These are phyloP conservation scores for Enteromius thamalakanensis DNA, from an alignment of 2,797 vertebrate genomes.

Conservation along the genomic window DNA sequence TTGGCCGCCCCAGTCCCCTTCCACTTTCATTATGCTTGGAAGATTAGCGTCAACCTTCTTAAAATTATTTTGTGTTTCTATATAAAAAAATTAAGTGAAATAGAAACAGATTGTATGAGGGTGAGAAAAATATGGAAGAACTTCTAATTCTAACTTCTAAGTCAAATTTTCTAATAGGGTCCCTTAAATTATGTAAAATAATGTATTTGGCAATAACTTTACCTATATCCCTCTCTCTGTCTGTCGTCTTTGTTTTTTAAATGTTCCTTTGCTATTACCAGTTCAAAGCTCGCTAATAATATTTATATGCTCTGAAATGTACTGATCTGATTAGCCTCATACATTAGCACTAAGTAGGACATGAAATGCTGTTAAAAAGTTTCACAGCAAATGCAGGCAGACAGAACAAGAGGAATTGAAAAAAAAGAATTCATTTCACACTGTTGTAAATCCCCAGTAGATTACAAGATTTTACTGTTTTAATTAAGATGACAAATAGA, in stretches of 20 bases:
- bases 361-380: slow-evolving; percentile 35
- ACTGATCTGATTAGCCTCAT: slow-evolving; percentile 52
- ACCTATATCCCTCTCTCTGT: too few relatives aligned
- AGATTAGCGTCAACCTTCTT: not conserved
- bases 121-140: not conserved
- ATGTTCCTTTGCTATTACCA: not conserved
- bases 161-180: not conserved
- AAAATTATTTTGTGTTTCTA: not conserved
- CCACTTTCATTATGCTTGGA: not conserved
- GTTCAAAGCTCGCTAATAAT: slow-evolving; percentile 44
- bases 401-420: not conserved
- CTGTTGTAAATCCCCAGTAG: slow-evolving; percentile 68
- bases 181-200: not conserved
- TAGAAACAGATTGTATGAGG: not conserved
- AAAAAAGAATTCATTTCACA: slow-evolving; percentile 70
- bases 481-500: slow-evolving; percentile 78
- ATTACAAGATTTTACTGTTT: slow-evolving; percentile 74
- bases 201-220: not conserved
- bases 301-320: slow-evolving; percentile 42
- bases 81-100: not conserved
- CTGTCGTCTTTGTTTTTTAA: too few relatives aligned
- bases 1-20: not conserved
- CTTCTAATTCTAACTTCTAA: not conserved
- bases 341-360: slow-evolving; percentile 48
- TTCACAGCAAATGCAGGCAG: slow-evolving; percentile 29